A percentile compares a stretch with the other conserved stretches of the same genome.
Conservation (phyloP, 2,113 vertebrate genomes). For the Poecilia latipinna region DNA sequence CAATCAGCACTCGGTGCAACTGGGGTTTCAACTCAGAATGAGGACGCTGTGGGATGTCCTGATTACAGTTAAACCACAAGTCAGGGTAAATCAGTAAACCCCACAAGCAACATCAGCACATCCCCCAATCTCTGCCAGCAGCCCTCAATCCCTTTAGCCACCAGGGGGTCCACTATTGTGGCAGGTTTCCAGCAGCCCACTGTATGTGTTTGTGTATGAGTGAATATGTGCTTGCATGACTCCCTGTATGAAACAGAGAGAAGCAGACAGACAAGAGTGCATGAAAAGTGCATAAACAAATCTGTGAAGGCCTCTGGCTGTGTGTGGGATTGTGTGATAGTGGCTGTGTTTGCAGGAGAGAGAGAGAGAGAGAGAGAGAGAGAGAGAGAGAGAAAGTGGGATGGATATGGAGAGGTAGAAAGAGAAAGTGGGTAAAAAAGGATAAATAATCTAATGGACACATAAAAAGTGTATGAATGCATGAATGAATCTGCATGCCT, state of each 20-base stretch:
- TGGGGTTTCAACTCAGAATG: constrained; percentile 48
- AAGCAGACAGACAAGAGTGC: constrained; percentile 58
- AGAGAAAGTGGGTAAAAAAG: constrained; percentile 44
- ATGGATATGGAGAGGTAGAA: constrained; percentile 12
- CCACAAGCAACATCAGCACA: constrained; percentile 58
- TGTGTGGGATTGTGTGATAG: constrained; percentile 22
- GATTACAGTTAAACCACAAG: constrained; percentile 39
- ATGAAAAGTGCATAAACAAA: constrained; percentile 67
- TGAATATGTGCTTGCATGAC: constrained; percentile 10
- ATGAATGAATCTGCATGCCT: constrained; percentile 65
- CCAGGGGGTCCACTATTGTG: constrained; percentile 53
- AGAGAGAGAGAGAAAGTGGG: constrained; percentile 18
- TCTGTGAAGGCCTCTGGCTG: constrained; percentile 56
- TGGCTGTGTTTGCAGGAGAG: constrained; percentile 16
- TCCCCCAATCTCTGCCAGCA: constrained; percentile 58
- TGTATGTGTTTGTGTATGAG: constrained; percentile 9
- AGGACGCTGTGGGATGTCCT: constrained; percentile 36
- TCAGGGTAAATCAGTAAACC: constrained; percentile 57
- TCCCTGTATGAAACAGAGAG: constrained; percentile 61
- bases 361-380: not conserved
- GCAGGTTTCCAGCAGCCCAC: constrained; percentile 53
- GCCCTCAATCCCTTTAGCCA: constrained; percentile 58
- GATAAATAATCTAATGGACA: constrained; percentile 66
- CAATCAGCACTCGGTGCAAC: constrained; percentile 17
- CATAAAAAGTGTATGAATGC: constrained; percentile 61